Percentiles rank a stretch among this genome's conserved stretches.
phyloP scores from a whole-genome alignment of 2,113 vertebrate genomes.

The Ammodramus savannarum region DNA sequence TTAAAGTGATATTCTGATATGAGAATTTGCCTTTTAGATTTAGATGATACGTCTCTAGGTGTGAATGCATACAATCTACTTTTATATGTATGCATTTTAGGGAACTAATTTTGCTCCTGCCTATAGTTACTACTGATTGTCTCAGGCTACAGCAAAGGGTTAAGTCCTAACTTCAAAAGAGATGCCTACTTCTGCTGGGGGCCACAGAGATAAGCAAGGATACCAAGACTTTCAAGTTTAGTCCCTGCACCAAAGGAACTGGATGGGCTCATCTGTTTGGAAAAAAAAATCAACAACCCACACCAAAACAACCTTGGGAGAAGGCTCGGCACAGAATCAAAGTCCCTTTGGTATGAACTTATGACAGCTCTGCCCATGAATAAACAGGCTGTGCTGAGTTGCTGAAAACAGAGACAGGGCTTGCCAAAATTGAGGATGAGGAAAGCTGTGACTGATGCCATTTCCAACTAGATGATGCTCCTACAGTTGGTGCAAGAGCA shows the following conservation, averaged over 20 bases:
- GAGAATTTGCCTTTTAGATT: slow-evolving; percentile 29
- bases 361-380: not conserved
- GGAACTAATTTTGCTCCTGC: not conserved
- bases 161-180: slow-evolving; percentile 44
- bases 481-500: not conserved
- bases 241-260: not conserved
- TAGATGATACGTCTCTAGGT: not conserved
- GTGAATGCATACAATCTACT: not conserved
- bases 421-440: not conserved
- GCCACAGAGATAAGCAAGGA: slow-evolving; percentile 29
- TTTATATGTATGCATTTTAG: not conserved
- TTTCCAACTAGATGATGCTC: not conserved
- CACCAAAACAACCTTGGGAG: not conserved
- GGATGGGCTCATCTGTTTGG: not conserved
- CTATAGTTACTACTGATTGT: not conserved
- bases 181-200: not conserved
- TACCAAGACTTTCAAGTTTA: slow-evolving; percentile 21
- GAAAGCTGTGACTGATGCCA: not conserved
- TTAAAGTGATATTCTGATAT: not conserved
- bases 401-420: not conserved
- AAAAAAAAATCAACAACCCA: not conserved
- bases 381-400: not conserved
- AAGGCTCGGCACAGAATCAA: slow-evolving; percentile 4
- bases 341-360: slow-evolving; percentile 8
- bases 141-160: slow-evolving; percentile 3